Evolutionary conservation across 2,113 vertebrate species (phyloP), one percentile per base, ranked within the genome.

Genomic region (Dissostichus mawsoni): DNA sequence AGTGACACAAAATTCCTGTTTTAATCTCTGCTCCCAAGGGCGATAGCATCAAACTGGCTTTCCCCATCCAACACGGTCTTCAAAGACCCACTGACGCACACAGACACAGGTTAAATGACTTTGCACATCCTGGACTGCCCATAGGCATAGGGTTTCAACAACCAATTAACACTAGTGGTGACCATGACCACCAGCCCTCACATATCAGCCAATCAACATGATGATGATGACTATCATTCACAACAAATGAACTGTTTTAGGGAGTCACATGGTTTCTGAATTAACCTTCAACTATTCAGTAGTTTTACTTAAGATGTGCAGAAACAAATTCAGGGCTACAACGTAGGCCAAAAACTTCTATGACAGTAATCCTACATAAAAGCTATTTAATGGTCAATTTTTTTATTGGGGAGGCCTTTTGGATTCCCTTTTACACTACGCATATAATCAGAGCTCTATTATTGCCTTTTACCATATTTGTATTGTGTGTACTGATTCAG

Each of bases 171-270:
- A 72, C 80, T 76, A 57, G 67, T 73, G 55, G 76, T 75, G 69
- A 64, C 45, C 17, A 3, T 29, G 65, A 81, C 68, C 76, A 41
- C n/a, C 67, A 52, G 63, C 52, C 23, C 63, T 53, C 25, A 57
- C 87, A 84, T 61, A 59, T 80, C 76, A 25, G 47, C 55, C 57
- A 45, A 71, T 87, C 76, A 88, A 74, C 86, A 68, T 70, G 2
- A 3, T 1, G 8, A 33, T 4, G 45, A 18, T n/a, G 36, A 56
- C 4, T 29, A 29, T 59, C 13, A 2, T 45, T 25, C 16, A 45
- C 18, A 52, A 77, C 18, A 11, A 17, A 70, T 1, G 7, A 5
- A 14, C 20, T 12, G 16, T 56, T 51, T 51, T 8, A 16, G 55
- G 56, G 33, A 4, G 33, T 36, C 3, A n/a, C 23, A 2, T 1